Evolutionary conservation across 1,140 invertebrate genomes (phyloP), one percentile per base, ranked within the genome.

Genomic region (Philaenus spumarius): DNA sequence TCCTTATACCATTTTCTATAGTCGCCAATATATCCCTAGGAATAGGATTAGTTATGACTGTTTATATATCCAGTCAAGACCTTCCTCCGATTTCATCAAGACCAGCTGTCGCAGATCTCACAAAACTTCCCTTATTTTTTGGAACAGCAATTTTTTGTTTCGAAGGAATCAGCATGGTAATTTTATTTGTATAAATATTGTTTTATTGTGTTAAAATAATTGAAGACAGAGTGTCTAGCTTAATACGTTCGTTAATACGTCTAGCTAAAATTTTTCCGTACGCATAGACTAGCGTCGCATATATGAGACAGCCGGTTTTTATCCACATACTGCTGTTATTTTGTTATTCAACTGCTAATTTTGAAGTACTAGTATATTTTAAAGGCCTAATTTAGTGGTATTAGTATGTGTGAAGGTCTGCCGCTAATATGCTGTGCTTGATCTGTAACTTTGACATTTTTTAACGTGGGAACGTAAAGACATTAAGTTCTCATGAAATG

Each of bases 121-220:
- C 52, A 2, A 34, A 60, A 14, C 74, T 91, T 58, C 90, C 90
- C 0, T 78, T 89, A 26, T 94, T 90, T 77, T 93, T 94, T 68
- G 90, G 90, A 56, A 93, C 87, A 2, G 89, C 87, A 7, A 90
- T 94, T 64, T 94, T 92, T 64, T 88, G 90, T 3, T 78, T 93
- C 63, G 91, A 94, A 75, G 91, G 91, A 50, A 93, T 94, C 67
- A 89, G 88, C 68, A 87, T 93, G 55, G 66, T 72, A 60, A 67
- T 61, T 61, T 17, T 20, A 47, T 20, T 42, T 20, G 3, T 4
- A 42, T 17, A 42, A 4, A 5, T 15, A 17, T 9, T 23, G 17
- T 39, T 2, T 54, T 39, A n/a, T 20, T 39, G 2, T n/a, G 17
- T 54, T 3, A n/a, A n/a, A 39, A 40, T 54, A 12, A n/a, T 3